These are phyloP conservation scores for Helobdella robusta DNA, from an alignment of 2,888 invertebrate species.

Conservation along the genomic window DNA sequence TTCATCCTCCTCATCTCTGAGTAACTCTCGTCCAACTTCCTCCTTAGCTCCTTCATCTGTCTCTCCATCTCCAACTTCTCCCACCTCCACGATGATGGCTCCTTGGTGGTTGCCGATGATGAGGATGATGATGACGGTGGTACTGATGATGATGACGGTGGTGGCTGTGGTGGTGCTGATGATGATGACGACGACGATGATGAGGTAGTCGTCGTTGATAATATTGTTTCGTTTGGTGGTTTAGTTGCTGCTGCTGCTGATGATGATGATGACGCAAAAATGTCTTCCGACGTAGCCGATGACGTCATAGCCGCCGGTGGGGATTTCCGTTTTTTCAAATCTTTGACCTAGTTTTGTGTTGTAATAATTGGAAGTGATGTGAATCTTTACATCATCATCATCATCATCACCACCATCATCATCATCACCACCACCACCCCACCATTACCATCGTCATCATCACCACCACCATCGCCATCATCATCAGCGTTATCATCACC, in stretches of 20 bases:
- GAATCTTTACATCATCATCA: neutral
- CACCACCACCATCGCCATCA: too few relatives aligned
- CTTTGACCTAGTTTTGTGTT: slow-evolving; percentile 4
- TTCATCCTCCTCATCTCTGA: slow-evolving; percentile 32
- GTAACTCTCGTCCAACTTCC: slow-evolving; percentile 34
- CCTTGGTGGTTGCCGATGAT: slow-evolving; percentile 3
- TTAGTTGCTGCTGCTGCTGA: neutral
- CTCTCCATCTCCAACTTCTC: slow-evolving; percentile 36
- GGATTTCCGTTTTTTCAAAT: neutral
- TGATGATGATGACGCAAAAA: slow-evolving; percentile 5
- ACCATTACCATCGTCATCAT: neutral
- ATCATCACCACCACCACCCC: neutral
- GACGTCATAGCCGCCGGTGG: neutral
- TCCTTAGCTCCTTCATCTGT: slow-evolving; percentile 33
- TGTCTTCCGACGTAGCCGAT: neutral
- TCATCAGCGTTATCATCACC: too few relatives aligned
- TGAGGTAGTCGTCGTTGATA: neutral
- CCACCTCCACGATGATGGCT: slow-evolving; percentile 36
- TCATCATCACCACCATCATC: neutral
- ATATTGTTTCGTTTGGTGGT: neutral
- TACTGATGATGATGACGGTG: neutral
- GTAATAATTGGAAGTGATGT: too few relatives aligned
- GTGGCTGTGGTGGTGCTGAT: neutral
- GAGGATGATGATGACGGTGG: neutral
- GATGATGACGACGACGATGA: neutral